These are phyloP conservation scores for Miopithecus talapoin DNA, from an alignment of 2,797 vertebrate genomes.

Conservation along the genomic window DNA sequence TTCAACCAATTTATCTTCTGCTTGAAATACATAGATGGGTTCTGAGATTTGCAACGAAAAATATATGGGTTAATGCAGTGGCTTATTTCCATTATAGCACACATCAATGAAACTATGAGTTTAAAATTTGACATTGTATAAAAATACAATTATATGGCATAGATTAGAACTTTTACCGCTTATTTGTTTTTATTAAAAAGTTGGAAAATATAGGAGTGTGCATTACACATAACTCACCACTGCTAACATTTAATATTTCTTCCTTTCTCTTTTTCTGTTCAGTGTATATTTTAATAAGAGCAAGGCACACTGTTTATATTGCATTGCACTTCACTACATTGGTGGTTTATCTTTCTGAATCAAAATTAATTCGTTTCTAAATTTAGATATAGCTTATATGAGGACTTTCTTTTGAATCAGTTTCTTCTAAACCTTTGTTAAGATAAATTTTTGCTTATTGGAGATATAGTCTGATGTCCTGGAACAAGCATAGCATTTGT, in stretches of 20 bases:
- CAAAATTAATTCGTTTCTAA: conserved; percentile 9
- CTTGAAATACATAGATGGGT: not conserved
- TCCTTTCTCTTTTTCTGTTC: not conserved
- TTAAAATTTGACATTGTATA: conserved; percentile 13
- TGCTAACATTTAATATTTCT: not conserved
- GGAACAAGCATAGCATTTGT: not conserved
- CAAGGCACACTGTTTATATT: not conserved
- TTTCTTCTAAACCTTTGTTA: conserved; percentile 35
- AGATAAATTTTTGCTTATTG: not conserved
- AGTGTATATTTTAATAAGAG: not conserved
- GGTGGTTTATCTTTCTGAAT: conserved; percentile 6
- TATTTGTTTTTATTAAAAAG: conserved; percentile 18
- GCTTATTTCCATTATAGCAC: conserved; percentile 27
- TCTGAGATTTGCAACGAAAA: not conserved
- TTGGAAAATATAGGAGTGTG: not conserved
- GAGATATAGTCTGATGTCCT: not conserved
- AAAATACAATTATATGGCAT: not conserved
- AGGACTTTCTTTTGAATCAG: not conserved
- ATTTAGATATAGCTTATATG: not conserved
- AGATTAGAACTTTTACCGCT: not conserved
- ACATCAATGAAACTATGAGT: conserved; percentile 26
- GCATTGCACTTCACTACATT: not conserved
- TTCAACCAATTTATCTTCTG: not conserved
- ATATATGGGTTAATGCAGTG: not conserved
- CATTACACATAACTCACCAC: not conserved